Conservation (phyloP, 2,797 vertebrate genomes). For the Rhynchotus rufescens region DNA sequence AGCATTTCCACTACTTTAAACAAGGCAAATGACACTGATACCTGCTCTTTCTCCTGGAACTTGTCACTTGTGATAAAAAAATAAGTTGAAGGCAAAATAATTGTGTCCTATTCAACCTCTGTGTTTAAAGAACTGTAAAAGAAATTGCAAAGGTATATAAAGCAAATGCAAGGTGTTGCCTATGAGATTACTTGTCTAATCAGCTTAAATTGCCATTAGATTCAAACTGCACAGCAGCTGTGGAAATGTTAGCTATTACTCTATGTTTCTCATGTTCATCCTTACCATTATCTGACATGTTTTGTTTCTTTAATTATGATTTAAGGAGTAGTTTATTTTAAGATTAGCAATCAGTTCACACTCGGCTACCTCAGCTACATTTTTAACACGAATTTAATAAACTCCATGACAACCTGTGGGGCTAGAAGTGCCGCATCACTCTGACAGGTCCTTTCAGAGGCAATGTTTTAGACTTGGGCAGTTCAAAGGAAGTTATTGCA, state of each 20-base stretch:
- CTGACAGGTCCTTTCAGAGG: background rate
- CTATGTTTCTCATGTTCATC: background rate
- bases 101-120: constrained; percentile 48
- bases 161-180: background rate
- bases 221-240: background rate
- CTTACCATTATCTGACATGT: background rate
- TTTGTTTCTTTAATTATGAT: background rate
- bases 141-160: constrained; percentile 41
- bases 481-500: background rate
- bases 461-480: background rate
- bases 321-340: background rate
- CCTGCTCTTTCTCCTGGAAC: background rate
- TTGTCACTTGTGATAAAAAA: constrained; percentile 48
- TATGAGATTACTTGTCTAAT: constrained; percentile 38
- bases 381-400: background rate
- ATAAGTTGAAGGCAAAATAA: constrained; percentile 59
- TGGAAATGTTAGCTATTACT: background rate
- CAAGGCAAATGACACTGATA: constrained; percentile 30
- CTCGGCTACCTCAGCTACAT: background rate
- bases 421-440: background rate
- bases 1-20: constrained; percentile 46
- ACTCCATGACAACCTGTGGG: background rate
- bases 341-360: background rate
- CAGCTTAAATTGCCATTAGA: constrained; percentile 13
- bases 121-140: constrained; percentile 42